Percentiles rank a stretch among this genome's conserved stretches.
phyloP scores from a whole-genome alignment of 2,888 invertebrate species.

The Ypsolopha scabrella region DNA sequence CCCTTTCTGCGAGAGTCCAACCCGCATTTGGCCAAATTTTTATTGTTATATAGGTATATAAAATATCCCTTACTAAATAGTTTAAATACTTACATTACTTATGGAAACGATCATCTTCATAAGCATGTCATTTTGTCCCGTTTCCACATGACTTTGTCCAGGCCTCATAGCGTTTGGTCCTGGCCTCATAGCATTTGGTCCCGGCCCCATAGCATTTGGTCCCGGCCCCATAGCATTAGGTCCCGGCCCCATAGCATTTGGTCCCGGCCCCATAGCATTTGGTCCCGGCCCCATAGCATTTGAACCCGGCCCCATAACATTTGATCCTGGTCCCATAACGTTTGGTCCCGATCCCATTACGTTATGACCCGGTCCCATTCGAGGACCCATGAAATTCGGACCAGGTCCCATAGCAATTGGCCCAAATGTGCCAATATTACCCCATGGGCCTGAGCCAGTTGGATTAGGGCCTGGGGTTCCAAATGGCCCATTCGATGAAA shows the following conservation, averaged over 20 bases:
- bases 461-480: not conserved
- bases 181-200: not conserved
- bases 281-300: not conserved
- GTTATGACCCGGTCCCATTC: not conserved
- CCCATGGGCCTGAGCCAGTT: not conserved
- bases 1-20: no score
- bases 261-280: not conserved
- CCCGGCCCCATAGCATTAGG: not conserved
- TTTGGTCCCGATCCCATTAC: not conserved
- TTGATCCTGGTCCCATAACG: not conserved
- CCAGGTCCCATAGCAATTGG: not conserved
- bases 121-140: no score
- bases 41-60: no score
- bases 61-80: no score
- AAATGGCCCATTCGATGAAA: no score
- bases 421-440: not conserved
- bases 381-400: not conserved
- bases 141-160: no score
- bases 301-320: not conserved
- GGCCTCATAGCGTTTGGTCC: not conserved
- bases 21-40: no score
- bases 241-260: not conserved
- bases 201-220: not conserved
- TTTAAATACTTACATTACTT: no score
- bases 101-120: no score